Evolutionary conservation across 2,888 invertebrate genomes (phyloP), one percentile per base, ranked within the genome.

Genomic region (Epistrophella euchroma): DNA sequence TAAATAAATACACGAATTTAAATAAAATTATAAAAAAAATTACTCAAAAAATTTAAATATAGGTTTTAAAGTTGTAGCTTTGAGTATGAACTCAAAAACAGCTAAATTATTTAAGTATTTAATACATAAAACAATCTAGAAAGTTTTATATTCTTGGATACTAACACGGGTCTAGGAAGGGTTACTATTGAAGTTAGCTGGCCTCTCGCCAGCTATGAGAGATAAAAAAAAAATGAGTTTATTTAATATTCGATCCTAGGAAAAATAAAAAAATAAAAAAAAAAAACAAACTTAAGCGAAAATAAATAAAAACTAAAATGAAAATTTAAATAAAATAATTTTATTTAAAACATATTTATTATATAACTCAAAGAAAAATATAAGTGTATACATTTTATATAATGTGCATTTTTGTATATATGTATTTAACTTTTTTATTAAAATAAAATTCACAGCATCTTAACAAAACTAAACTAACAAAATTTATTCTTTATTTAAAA

Each of bases 371-470:
- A 66, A 56, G 60, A 79, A 85, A 62, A 58, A 58, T 68, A 73
- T 66, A 58, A 25, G 55, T 79, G 17, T 83, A 71, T 78, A 84
- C 43, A 28, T 45, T 56, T 45, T 58, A 15, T 68, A 15, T 15
- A 52, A 68, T 60, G 60, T 60, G 60, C 15, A 60, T 37, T 60
- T 60, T 22, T 68, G 22, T 52, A 52, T 37, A 11, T 37, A 15
- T 50, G 37, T 50, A 50, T 68, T 22, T 37, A 50, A 11, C 22
- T 60, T 19, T 35, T 55, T 60, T 78, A 50, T 71, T 81, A 47
- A 79, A 82, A 76, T 87, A 83, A 83, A 87, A 87, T 83, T 87
- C 87, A 87, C 87, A 87, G 87, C 87, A 83, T 87, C 83, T 83
- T 83, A 87, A 75, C 66, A 79, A 68, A 83, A 50, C 70, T 81